Evolutionary conservation across 2,888 invertebrate species (phyloP).

Genomic region (Notocelia uddmanniana): DNA sequence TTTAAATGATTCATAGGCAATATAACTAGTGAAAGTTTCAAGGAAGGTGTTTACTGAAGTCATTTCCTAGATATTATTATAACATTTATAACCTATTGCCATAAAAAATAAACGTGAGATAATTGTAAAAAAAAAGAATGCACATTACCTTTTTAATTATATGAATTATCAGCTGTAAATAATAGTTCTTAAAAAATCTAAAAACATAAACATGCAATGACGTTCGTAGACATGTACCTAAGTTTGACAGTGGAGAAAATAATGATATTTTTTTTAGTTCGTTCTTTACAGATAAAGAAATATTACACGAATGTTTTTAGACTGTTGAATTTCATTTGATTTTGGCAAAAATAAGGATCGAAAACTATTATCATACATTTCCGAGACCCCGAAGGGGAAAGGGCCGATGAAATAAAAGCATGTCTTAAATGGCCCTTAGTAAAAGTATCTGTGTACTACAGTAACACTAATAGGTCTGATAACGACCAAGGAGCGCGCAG

Average conservation of each 20-base stretch:
- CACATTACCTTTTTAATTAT: slow-evolving; percentile 17
- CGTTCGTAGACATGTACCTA: neutral
- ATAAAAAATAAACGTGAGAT: neutral
- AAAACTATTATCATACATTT: no score
- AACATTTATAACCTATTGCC: neutral
- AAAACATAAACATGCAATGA: neutral
- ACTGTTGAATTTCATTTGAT: no score
- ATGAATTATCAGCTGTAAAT: neutral
- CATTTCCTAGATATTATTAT: neutral
- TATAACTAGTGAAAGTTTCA: slow-evolving; percentile 15
- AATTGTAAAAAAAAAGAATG: neutral
- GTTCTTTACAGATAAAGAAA: no score
- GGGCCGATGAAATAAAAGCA: no score
- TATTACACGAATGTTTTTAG: no score
- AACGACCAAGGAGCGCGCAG: no score
- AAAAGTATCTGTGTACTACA: no score
- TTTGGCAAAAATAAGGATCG: no score
- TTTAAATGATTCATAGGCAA: slow-evolving; percentile 32
- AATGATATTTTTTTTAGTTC: no score
- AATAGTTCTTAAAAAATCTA: slow-evolving; percentile 1
- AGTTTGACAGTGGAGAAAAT: neutral
- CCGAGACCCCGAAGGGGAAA: no score
- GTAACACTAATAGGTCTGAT: no score
- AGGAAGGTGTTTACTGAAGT: neutral
- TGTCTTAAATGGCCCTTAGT: no score